Evolutionary conservation across 2,888 invertebrate species (phyloP).

Genomic region (Spatulosminthurus flaviceps): DNA sequence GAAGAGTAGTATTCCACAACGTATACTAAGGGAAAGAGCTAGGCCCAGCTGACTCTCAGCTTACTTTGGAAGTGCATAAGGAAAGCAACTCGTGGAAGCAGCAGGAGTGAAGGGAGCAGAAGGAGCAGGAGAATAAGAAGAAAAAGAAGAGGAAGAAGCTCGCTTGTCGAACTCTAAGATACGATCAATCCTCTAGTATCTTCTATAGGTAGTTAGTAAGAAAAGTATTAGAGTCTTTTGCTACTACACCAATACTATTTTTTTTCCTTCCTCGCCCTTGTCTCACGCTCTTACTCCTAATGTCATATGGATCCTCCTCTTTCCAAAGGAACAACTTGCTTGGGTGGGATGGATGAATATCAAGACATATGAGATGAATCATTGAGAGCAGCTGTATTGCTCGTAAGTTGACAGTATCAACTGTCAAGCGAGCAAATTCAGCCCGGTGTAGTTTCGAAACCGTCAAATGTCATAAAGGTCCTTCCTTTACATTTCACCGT

Average conservation of each 20-base stretch:
- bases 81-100: conserved; percentile 18
- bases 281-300: conserved; percentile 4
- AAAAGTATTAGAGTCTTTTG: no score
- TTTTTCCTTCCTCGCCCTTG: neutral
- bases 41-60: neutral
- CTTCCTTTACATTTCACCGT: conserved; percentile 18
- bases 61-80: neutral
- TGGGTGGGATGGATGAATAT: conserved; percentile 35
- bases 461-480: conserved; percentile 18
- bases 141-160: conserved; percentile 4
- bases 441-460: conserved; percentile 11
- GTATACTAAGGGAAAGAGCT: neutral
- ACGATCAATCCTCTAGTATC: conserved; percentile 1
- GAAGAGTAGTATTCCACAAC: neutral
- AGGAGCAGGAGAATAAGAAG: no score
- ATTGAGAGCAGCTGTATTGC: conserved; percentile 40
- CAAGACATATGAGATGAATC: conserved; percentile 39
- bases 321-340: neutral
- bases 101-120: no score
- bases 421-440: conserved; percentile 19
- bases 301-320: neutral
- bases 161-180: neutral
- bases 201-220: no score
- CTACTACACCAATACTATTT: neutral
- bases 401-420: conserved; percentile 11